Evolutionary conservation across 1,140 invertebrate genomes (phyloP).

Genomic region (Plodia interpunctella): DNA sequence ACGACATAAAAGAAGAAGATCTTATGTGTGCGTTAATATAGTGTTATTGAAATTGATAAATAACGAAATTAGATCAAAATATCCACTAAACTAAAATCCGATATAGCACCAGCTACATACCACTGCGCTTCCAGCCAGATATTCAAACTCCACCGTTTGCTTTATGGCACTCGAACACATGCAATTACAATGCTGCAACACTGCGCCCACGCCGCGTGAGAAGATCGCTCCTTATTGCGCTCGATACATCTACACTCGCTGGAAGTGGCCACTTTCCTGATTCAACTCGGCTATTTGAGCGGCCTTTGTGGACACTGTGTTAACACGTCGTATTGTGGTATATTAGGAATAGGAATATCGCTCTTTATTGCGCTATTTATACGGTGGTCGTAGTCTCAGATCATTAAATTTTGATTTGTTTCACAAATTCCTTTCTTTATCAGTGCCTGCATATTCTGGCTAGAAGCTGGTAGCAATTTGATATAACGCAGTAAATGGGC

Average conservation of each 20-base stretch:
- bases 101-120: slow-evolving; percentile 8
- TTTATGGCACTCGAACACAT: slow-evolving; percentile 38
- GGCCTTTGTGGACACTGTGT: neutral
- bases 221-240: slow-evolving; percentile 28
- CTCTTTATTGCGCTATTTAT: no score
- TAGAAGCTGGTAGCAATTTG: no score
- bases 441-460: no score
- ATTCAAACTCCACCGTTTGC: slow-evolving; percentile 41
- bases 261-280: neutral
- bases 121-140: slow-evolving; percentile 21
- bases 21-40: no score
- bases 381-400: no score
- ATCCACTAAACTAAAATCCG: neutral
- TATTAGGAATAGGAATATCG: neutral
- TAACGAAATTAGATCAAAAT: no score
- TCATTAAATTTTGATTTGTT: no score
- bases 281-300: neutral
- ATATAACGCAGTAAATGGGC: no score
- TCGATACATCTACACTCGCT: slow-evolving; percentile 2
- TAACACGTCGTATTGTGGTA: neutral
- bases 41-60: no score
- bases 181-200: slow-evolving; percentile 47
- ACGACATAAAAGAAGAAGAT: no score
- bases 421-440: no score
- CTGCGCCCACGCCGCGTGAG: slow-evolving; percentile 27